Evolutionary conservation across 2,797 vertebrate species (phyloP).

Genomic region (Pangasius krempfi): DNA sequence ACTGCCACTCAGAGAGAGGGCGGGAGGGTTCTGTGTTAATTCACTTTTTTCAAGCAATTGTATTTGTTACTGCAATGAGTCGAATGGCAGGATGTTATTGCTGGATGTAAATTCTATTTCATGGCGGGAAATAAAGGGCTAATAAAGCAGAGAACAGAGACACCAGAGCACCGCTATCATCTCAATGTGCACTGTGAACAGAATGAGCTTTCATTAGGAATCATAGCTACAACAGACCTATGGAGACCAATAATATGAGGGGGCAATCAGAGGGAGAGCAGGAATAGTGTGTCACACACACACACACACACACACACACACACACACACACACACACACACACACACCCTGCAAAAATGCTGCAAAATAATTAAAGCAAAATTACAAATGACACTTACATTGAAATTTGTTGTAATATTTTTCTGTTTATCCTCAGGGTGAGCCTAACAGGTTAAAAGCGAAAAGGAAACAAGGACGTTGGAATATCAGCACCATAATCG

Average conservation of each 20-base stretch:
- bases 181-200: constrained; percentile 3
- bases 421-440: background rate
- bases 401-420: background rate
- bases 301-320: too few species aligned
- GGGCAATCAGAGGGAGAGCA: background rate
- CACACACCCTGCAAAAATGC: background rate
- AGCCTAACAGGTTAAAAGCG: background rate
- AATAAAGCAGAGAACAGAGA: constrained; percentile 39
- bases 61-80: constrained; percentile 57
- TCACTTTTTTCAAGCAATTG: constrained; percentile 49
- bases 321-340: too few species aligned
- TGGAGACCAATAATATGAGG: constrained; percentile 4
- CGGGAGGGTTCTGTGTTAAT: constrained; percentile 58
- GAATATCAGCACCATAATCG: too few species aligned
- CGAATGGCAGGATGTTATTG: constrained; percentile 49
- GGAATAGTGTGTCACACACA: background rate
- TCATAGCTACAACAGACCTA: constrained; percentile 28
- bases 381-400: background rate
- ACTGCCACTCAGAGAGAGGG: constrained; percentile 65
- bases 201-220: constrained; percentile 27
- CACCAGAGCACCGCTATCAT: constrained; percentile 31
- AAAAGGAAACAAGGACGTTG: too few species aligned
- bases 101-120: constrained; percentile 57
- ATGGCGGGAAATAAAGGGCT: constrained; percentile 47
- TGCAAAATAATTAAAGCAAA: background rate